A percentile compares a stretch with the other conserved stretches of the same genome.
These are phyloP conservation scores for Chymomyza procnemis DNA, from an alignment of 2,888 invertebrate species.

Conservation along the genomic window DNA sequence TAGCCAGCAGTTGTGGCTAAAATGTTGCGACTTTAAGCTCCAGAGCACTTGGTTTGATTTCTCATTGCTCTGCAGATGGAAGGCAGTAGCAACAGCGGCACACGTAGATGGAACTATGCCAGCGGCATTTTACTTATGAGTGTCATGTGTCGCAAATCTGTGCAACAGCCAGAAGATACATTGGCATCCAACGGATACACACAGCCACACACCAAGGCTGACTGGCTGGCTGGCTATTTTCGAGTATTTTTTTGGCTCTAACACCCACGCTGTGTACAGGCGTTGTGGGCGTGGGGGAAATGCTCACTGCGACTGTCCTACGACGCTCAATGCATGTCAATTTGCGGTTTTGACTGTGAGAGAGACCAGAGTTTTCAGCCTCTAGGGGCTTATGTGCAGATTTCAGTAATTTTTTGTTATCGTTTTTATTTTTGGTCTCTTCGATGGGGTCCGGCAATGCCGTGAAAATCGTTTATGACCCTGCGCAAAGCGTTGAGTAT, in stretches of 20 bases:
- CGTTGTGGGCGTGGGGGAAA: neutral
- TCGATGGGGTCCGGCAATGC: conserved; percentile 12
- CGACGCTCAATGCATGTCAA: conserved; percentile 56
- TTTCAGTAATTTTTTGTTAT: conserved; percentile 9
- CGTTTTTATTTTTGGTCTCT: neutral
- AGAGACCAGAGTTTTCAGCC: neutral
- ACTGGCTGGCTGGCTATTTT: neutral
- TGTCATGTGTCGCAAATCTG: conserved; percentile 60
- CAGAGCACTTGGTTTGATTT: conserved; percentile 40
- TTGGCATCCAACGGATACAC: conserved; percentile 12
- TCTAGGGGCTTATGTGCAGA: conserved; percentile 7
- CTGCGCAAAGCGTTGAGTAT: conserved; percentile 20
- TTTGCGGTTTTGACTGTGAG: conserved; percentile 42
- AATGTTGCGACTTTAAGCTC: conserved; percentile 28
- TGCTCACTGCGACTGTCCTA: conserved; percentile 31
- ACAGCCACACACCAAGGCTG: neutral
- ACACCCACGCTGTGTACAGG: conserved; percentile 12
- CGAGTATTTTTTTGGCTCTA: neutral
- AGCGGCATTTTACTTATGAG: conserved; percentile 60
- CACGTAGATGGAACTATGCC: conserved; percentile 25
- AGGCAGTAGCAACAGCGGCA: neutral
- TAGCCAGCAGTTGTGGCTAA: neutral
- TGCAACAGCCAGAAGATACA: conserved; percentile 42
- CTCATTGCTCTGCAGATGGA: conserved; percentile 17
- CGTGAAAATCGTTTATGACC: conserved; percentile 51